Base-by-base conservation (phyloP, 2,888 invertebrate genomes). In the Parascotia fuliginaria region DNA sequence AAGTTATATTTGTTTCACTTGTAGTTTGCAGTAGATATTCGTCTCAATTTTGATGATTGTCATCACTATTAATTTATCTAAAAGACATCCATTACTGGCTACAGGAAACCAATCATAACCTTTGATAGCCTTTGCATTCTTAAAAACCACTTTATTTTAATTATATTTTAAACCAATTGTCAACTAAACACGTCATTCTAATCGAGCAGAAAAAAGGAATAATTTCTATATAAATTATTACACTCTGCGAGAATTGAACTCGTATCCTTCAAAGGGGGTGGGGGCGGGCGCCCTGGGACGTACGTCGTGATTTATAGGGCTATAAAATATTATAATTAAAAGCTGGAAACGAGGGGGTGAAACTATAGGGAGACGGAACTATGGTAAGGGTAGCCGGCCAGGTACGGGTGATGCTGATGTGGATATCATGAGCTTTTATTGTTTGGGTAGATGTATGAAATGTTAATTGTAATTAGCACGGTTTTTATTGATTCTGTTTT, bases 241-340 rank as follows among this genome's bases (percentile, higher is more conserved):
- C 93, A 87, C 85, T 77, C 86, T 87, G 90, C 92, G 90, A 93
- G 94, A 94, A 94, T 94, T 94, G 94, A 94, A 94, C 94, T 88
- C 94, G 93, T 94, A 94, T 94, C 94, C 89, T 89, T 90, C 89
- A 87, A 89, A 89, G 86, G 83, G 76, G 77, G 68, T 52, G 51
- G 60, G 61, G 65, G 79, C 66, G 79, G 81, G 81, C 78, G 76
- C 73, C 78, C 79, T 82, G 87, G 92, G 89, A 86, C 87, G 88
- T 85, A 71, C 79, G 73, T 73, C 82, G 89, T 95, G 95, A 95
- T 95, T 95, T 95, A 95, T 95, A 93, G 94, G 93, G 93, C 94
- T 94, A 95, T 95, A 95, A 95, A 95, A 94, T 95, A 95, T 95
- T 95, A 95, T 95, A 95, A 95, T 95, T 95, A 95, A 95, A 95